A percentile compares a stretch with the other conserved stretches of the same genome.
Conservation (phyloP, 2,797 vertebrate genomes). For the Artibeus lituratus region DNA sequence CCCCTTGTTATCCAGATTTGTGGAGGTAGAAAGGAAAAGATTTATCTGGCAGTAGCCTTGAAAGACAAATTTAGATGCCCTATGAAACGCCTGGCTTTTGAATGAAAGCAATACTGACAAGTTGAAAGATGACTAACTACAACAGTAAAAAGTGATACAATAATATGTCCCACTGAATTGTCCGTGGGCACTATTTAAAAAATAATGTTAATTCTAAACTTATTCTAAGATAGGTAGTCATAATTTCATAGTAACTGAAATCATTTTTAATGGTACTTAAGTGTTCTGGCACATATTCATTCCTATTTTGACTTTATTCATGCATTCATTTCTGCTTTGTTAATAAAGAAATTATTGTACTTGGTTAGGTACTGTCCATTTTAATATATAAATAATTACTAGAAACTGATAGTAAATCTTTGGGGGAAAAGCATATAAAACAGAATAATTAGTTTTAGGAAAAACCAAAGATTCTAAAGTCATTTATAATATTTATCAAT, state of each 20-base stretch:
- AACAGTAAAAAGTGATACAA: neutral
- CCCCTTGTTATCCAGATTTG: neutral
- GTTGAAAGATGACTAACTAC: neutral
- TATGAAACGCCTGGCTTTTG: neutral
- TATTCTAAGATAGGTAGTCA: neutral
- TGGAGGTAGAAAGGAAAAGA: neutral
- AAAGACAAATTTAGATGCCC: neutral
- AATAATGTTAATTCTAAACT: neutral
- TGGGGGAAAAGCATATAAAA: neutral
- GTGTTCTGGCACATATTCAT: neutral
- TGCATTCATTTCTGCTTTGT: neutral
- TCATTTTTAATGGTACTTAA: neutral
- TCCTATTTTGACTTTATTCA: neutral
- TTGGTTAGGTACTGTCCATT: neutral
- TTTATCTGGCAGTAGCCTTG: neutral
- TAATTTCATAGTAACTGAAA: neutral
- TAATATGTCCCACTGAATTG: neutral
- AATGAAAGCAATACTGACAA: neutral
- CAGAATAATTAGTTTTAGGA: neutral
- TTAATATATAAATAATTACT: neutral
- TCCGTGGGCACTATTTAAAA: neutral
- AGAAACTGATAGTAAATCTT: neutral
- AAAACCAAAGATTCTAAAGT: neutral
- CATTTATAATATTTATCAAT: neutral
- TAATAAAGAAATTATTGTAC: constrained; percentile 6